Base-by-base conservation (phyloP, 2,113 vertebrate species). In the Poecilia latipinna region DNA sequence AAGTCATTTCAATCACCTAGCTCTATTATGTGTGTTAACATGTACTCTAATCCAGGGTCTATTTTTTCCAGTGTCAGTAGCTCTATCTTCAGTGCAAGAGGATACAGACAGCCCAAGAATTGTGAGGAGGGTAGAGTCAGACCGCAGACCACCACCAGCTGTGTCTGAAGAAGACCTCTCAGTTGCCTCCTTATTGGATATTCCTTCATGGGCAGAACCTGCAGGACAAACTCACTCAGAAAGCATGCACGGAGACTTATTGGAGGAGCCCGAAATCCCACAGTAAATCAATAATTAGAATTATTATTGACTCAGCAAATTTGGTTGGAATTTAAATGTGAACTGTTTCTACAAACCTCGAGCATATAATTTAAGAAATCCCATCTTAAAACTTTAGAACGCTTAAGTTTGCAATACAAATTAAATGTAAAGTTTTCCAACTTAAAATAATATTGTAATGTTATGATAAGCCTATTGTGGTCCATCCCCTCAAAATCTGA, bases 131-230 rank as follows among this genome's bases (percentile, higher is more conserved):
- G 88, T 88, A 29, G 78, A 92, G 42, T 91, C 93, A 26, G 95
- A 95, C 80, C 95, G 94, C 29, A 90, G 89, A 70, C 96, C 96
- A 17, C 97, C 97, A 19, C 96, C 98, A 22, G 93, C 98, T 4
- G 97, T 98, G 81, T 99, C 97, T 0, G 97, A 98, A 87, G 98
- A 99, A 88, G 97, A 99, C 1, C 92, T 97, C 37, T 99, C 98
- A 68, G 96, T 95, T 57, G 96, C 97, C 75, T 96, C 95, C 0
- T 94, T 97, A 64, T 94, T 97, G 70, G 98, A 98, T 83, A 90
- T 92, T 66, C 93, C 95, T 72, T 95, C 96, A 61, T 96, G 95
- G 94, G 93, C 93, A 61, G 95, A 96, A 77, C 93, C 94, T 75
- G 80, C 94, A 83, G 94, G 94, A 77, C 95, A 96, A 61, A 86